Evolutionary conservation across 2,797 vertebrate genomes (phyloP).

Genomic region (Synanceia verrucosa): DNA sequence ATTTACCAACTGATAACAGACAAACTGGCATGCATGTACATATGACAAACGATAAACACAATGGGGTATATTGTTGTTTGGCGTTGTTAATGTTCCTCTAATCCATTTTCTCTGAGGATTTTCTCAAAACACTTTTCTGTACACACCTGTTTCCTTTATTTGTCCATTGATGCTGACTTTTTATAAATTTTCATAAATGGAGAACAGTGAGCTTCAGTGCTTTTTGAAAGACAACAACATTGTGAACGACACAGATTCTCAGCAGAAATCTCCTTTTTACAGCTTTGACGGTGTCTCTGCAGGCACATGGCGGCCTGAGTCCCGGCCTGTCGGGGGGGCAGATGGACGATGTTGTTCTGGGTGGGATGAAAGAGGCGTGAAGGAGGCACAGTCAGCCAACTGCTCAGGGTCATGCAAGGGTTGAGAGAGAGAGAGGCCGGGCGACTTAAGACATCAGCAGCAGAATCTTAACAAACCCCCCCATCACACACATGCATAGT

Average conservation of each 20-base stretch:
- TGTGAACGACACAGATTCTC: not conserved
- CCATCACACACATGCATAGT: slow-evolving; percentile 16
- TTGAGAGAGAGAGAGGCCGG: slow-evolving; percentile 64
- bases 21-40: not conserved
- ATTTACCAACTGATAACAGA: not conserved
- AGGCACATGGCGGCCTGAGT: slow-evolving; percentile 33
- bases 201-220: not conserved
- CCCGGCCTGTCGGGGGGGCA: slow-evolving; percentile 43
- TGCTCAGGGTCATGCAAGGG: slow-evolving; percentile 78
- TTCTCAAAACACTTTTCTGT: not conserved
- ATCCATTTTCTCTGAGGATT: not conserved
- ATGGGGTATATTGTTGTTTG: not conserved
- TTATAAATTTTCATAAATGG: not conserved
- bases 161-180: not conserved
- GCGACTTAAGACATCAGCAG: slow-evolving; percentile 37
- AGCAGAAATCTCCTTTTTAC: not conserved
- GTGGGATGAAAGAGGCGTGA: slow-evolving; percentile 73
- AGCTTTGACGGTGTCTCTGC: slow-evolving; percentile 18
- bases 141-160: slow-evolving; percentile 1
- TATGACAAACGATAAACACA: not conserved
- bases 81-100: not conserved
- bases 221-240: not conserved
- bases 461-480: slow-evolving; percentile 38
- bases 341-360: slow-evolving; percentile 73
- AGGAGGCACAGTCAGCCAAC: slow-evolving; percentile 71